A percentile compares a stretch with the other conserved stretches of the same genome.
phyloP scores from a whole-genome alignment of 2,888 invertebrate species.

The Electrophaes corylata region DNA sequence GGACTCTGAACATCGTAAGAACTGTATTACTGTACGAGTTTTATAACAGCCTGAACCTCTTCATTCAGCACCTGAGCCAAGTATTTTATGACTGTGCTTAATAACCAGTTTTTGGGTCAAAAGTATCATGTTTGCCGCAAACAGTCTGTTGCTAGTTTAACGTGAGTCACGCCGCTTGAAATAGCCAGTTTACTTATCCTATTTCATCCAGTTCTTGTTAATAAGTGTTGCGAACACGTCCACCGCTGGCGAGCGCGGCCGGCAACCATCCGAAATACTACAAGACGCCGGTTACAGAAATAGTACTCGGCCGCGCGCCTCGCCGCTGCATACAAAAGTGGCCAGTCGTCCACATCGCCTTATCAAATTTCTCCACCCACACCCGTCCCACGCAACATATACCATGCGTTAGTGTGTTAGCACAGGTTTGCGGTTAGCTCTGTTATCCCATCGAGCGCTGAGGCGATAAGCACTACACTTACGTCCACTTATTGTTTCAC shows the following conservation, averaged over 20 bases:
- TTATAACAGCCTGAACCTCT: not conserved
- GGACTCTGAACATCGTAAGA: not conserved
- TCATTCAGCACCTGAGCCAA: not conserved
- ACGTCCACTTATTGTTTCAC: conserved; percentile 51
- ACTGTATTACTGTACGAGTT: not conserved
- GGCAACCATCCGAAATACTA: conserved; percentile 58
- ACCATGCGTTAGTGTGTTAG: conserved; percentile 81
- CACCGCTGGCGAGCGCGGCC: conserved; percentile 40
- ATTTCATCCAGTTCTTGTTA: conserved; percentile 24
- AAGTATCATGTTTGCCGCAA: conserved; percentile 26
- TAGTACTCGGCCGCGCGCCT: conserved; percentile 62
- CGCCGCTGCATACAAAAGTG: conserved; percentile 80
- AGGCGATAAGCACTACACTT: conserved; percentile 72
- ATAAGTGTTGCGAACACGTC: conserved; percentile 23
- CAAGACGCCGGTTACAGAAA: conserved; percentile 70
- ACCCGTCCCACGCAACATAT: conserved; percentile 63
- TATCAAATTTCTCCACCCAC: conserved; percentile 83
- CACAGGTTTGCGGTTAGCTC: conserved; percentile 55
- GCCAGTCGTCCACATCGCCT: conserved; percentile 68
- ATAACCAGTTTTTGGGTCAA: conserved; percentile 27
- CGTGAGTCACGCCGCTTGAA: conserved; percentile 25
- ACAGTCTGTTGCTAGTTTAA: not conserved
- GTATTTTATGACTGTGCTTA: conserved; percentile 4
- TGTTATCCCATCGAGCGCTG: conserved; percentile 51
- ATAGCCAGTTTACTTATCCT: conserved; percentile 29